Evolutionary conservation across 2,113 vertebrate species (phyloP).

Genomic region (Channa maculata): DNA sequence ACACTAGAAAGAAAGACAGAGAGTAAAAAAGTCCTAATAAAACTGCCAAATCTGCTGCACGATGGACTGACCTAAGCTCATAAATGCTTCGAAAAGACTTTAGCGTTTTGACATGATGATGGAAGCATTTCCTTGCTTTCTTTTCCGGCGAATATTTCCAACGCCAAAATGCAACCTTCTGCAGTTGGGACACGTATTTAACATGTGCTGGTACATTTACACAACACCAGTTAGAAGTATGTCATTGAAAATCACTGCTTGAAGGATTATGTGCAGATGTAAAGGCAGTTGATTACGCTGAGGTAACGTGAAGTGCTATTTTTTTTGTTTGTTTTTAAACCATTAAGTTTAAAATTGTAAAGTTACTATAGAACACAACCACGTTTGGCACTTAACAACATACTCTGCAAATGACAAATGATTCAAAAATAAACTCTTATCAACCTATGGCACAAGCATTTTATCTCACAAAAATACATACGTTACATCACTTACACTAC

Average conservation of each 20-base stretch:
- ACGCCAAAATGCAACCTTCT: background rate
- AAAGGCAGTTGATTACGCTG: slow-evolving; percentile 79
- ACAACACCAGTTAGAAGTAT: slow-evolving; percentile 9
- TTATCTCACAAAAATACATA: slow-evolving; percentile 77
- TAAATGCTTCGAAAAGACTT: slow-evolving; percentile 25
- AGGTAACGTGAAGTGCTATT: slow-evolving; percentile 77
- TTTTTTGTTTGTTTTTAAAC: slow-evolving; percentile 41
- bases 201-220: slow-evolving; percentile 12
- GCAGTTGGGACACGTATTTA: slow-evolving; percentile 9
- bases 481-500: slow-evolving; percentile 76
- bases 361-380: slow-evolving; percentile 68
- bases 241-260: slow-evolving; percentile 15
- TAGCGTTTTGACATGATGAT: background rate
- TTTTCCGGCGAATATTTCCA: slow-evolving; percentile 1
- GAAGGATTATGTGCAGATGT: slow-evolving; percentile 51
- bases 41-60: slow-evolving; percentile 1
- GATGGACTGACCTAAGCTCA: background rate
- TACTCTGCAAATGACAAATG: slow-evolving; percentile 64
- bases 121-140: background rate
- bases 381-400: slow-evolving; percentile 76
- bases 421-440: slow-evolving; percentile 66
- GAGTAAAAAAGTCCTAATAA: slow-evolving; percentile 7
- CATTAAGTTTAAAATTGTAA: slow-evolving; percentile 58
- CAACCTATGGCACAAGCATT: slow-evolving; percentile 79
- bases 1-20: slow-evolving; percentile 18